phyloP scores from a whole-genome alignment of 2,888 invertebrate genomes.

The Salpingus planirostris region DNA sequence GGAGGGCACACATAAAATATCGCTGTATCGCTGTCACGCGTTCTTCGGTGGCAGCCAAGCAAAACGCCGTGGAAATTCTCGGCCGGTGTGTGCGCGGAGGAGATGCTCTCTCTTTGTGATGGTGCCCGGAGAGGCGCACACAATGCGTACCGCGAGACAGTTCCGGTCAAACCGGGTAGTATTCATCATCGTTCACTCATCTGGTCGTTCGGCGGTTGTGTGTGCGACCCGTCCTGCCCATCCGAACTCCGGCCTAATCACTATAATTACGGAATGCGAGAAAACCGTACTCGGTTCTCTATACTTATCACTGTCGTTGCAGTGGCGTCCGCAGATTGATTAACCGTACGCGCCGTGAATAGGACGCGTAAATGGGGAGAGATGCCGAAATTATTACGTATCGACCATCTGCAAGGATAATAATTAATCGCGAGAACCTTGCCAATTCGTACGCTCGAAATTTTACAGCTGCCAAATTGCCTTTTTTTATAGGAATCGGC shows the following conservation, averaged over 20 bases:
- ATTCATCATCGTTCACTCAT: constrained; percentile 13
- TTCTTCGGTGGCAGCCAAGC: constrained; percentile 15
- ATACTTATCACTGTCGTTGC: constrained; percentile 19
- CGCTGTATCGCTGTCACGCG: constrained; percentile 10
- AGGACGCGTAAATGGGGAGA: too few species aligned
- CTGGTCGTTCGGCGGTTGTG: constrained; percentile 6
- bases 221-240: constrained; percentile 4
- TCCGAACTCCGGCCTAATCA: constrained; percentile 13
- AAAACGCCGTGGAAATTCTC: constrained; percentile 6
- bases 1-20: too few species aligned
- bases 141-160: constrained; percentile 1
- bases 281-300: constrained; percentile 22
- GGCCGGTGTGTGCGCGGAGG: not conserved
- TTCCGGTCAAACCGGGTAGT: constrained; percentile 9
- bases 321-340: not conserved
- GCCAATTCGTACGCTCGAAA: too few species aligned
- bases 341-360: constrained; percentile 1
- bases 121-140: constrained; percentile 5
- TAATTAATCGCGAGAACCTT: too few species aligned
- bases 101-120: not conserved
- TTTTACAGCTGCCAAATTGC: too few species aligned
- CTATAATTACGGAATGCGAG: constrained; percentile 24
- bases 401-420: too few species aligned
- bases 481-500: too few species aligned
- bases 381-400: too few species aligned